phyloP scores from a whole-genome alignment of 2,888 invertebrate species.

The Drosophila stalkeri region DNA sequence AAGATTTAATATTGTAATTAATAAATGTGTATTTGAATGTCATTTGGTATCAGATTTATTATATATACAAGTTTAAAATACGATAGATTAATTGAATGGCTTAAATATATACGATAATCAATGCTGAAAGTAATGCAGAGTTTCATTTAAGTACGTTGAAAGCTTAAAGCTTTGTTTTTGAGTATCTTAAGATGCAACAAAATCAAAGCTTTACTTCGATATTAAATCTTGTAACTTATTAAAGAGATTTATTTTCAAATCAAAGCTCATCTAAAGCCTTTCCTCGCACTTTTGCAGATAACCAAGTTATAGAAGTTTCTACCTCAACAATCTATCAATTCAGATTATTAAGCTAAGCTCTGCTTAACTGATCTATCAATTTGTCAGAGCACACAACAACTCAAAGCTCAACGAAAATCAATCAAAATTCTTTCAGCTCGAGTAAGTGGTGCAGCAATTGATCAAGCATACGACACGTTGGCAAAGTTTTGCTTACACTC shows the following conservation, averaged over 20 bases:
- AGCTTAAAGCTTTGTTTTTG: no score
- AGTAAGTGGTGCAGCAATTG: conserved; percentile 53
- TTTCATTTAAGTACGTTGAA: no score
- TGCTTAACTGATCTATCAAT: conserved; percentile 24
- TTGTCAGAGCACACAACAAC: conserved; percentile 26
- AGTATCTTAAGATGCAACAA: no score
- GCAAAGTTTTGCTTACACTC: conserved; percentile 39
- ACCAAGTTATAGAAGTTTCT: not conserved
- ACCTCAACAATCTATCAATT: not conserved
- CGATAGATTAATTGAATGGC: no score
- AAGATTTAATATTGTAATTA: no score
- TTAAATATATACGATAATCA: no score
- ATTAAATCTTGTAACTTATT: no score
- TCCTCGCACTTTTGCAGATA: not conserved
- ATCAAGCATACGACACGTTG: conserved; percentile 65
- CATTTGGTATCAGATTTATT: no score
- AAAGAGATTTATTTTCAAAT: not conserved
- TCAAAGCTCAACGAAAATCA: conserved; percentile 53
- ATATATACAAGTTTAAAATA: no score
- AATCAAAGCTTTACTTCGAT: no score
- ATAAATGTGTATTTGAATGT: no score
- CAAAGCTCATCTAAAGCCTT: not conserved
- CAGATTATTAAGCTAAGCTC: not conserved
- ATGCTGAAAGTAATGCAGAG: no score
- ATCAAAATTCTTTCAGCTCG: conserved; percentile 52